Conservation (phyloP, 2,888 invertebrate genomes). For the Luperina nickerlii region DNA sequence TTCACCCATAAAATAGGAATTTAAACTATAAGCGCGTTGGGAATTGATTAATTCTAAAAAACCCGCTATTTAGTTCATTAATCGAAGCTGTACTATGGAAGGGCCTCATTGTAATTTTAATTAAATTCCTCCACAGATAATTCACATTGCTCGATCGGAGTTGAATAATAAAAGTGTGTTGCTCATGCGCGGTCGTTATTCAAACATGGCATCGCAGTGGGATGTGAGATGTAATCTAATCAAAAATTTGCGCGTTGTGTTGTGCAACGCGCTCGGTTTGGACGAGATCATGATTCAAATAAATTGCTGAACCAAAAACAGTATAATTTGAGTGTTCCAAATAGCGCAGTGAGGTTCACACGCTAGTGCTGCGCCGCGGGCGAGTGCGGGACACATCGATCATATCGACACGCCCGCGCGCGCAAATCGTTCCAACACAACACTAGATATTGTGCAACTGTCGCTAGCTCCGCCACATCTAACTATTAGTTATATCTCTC, state of each 20-base stretch:
- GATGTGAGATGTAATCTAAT: constrained; percentile 60
- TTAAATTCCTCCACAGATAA: constrained; percentile 61
- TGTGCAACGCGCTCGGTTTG: constrained; percentile 65
- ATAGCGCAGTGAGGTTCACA: constrained; percentile 71
- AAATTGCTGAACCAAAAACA: constrained; percentile 73
- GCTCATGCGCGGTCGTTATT: constrained; percentile 43
- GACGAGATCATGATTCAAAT: constrained; percentile 72
- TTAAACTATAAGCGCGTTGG: constrained; percentile 61
- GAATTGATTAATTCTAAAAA: constrained; percentile 65
- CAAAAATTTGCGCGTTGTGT: constrained; percentile 66
- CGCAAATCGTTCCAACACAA: constrained; percentile 44
- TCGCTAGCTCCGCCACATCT: constrained; percentile 31
- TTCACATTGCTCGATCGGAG: constrained; percentile 55
- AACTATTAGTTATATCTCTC: constrained; percentile 24
- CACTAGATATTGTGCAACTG: constrained; percentile 59
- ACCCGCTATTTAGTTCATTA: constrained; percentile 61
- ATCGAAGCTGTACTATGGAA: constrained; percentile 60
- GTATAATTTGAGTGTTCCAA: constrained; percentile 74
- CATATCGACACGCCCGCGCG: constrained; percentile 61
- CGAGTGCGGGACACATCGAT: constrained; percentile 66
- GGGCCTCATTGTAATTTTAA: constrained; percentile 66
- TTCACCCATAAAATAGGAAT: constrained; percentile 65
- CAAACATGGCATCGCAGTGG: constrained; percentile 42
- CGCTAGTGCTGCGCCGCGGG: constrained; percentile 66
- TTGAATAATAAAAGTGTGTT: constrained; percentile 54